Conservation (phyloP, 23 tunicate genomes). For the Ascidia mentula region DNA sequence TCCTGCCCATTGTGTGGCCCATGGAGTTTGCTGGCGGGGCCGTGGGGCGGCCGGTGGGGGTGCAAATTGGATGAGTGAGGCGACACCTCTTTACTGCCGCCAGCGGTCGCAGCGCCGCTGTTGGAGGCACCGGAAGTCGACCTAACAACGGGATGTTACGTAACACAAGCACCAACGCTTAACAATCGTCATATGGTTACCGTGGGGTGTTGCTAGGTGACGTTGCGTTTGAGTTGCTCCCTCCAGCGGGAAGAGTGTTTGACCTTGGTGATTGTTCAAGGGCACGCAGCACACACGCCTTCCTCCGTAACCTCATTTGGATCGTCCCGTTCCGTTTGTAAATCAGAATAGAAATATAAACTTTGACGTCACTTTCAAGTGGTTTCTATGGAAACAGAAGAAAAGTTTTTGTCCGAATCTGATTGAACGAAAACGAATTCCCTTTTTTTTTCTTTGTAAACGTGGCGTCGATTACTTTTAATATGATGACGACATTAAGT, state of each 20-base stretch:
- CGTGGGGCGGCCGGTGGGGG: slow-evolving; percentile 87
- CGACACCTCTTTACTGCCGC: background rate
- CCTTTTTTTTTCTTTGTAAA: background rate
- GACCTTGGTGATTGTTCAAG: slow-evolving; percentile 65
- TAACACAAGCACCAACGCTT: no score
- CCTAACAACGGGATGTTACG: background rate
- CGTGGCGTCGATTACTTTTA: slow-evolving; percentile 58
- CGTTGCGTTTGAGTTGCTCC: slow-evolving; percentile 5
- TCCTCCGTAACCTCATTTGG: slow-evolving; percentile 81
- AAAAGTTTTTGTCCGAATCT: background rate
- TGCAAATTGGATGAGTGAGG: slow-evolving; percentile 7
- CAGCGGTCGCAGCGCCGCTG: background rate
- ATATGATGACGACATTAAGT: slow-evolving; percentile 90
- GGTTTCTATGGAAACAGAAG: slow-evolving; percentile 51
- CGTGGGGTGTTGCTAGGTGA: slow-evolving; percentile 54
- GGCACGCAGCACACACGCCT: slow-evolving; percentile 88
- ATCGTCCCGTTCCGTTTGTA: slow-evolving; percentile 80
- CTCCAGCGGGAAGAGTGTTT: slow-evolving; percentile 40
- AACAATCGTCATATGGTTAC: no score
- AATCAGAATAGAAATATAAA: slow-evolving; percentile 85
- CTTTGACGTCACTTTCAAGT: slow-evolving; percentile 80
- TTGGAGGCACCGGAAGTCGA: slow-evolving; percentile 33
- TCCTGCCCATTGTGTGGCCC: slow-evolving; percentile 96
- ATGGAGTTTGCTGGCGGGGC: slow-evolving; percentile 76
- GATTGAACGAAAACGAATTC: background rate